Evolutionary conservation across 2,113 vertebrate species (phyloP).

Genomic region (Apaloderma vittatum): DNA sequence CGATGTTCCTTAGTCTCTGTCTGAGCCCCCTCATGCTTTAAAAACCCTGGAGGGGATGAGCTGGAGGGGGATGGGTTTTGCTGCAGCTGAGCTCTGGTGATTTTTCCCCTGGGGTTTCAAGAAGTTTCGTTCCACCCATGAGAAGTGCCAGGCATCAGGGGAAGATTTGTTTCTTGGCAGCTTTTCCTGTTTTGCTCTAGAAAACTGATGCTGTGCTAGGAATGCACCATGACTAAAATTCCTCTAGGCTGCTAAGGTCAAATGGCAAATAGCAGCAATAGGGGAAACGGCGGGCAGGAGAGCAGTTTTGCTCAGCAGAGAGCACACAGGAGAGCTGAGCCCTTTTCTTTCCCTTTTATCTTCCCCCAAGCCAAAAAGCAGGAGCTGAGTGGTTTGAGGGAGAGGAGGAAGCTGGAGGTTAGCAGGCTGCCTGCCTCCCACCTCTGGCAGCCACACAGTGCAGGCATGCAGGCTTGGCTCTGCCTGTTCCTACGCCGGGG

Average conservation of each 20-base stretch:
- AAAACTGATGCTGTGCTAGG: conserved; percentile 46
- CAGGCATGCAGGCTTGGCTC: not conserved
- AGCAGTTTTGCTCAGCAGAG: not conserved
- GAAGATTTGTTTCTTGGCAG: conserved; percentile 60
- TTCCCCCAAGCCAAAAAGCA: not conserved
- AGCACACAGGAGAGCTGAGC: not conserved
- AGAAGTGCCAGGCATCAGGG: conserved; percentile 29
- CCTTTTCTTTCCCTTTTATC: not conserved
- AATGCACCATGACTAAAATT: conserved; percentile 35
- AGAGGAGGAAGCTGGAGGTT: not conserved
- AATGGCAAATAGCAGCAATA: not conserved
- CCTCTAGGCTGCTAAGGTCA: conserved; percentile 51
- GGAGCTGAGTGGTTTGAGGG: not conserved
- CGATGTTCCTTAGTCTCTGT: not conserved
- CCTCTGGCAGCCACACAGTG: not conserved
- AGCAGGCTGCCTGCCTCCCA: conserved; percentile 5
- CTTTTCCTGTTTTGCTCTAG: conserved; percentile 52
- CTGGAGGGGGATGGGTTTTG: conserved; percentile 1
- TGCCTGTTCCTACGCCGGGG: not conserved
- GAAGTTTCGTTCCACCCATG: conserved; percentile 33
- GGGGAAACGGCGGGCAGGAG: not conserved
- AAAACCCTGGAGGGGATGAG: not conserved
- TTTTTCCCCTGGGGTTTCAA: conserved; percentile 27
- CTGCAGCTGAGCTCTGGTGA: conserved; percentile 9
- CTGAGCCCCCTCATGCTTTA: not conserved